Base-by-base conservation (phyloP, 2,888 invertebrate species). In the Pammene aurita region DNA sequence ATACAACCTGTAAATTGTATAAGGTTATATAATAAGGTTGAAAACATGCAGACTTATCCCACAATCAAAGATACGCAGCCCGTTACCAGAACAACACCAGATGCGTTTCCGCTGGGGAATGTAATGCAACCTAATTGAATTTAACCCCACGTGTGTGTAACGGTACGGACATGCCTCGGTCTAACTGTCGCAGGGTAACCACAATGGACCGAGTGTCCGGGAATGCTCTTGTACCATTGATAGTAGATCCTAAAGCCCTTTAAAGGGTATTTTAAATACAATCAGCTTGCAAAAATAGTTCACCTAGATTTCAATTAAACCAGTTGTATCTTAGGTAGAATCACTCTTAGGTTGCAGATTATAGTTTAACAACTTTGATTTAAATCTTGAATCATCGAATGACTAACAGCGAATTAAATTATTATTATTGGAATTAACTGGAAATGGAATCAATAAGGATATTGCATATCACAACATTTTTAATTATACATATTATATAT, bases 131-230 rank as follows among this genome's bases (percentile, higher is more conserved):
- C 71, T 72, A 72, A 72, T 72, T 72, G 69, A 72, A 70, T 72
- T 46, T 68, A 71, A 71, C 71, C 68, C 71, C 61, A 57, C 65
- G 67, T 71, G 62, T 68, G 66, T 52, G 44, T 71, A 71, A 71
- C 71, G 71, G 71, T 68, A 66, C 62, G 66, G 58, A 70, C 66
- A 63, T 61, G 69, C 66, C 69, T 35, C 44, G 67, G 48, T 70
- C 71, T 72, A 72, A 72, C 71, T 72, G 71, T 72, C 69, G 60
- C 65, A 66, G 71, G 71, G 69, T 70, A 69, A 70, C 71, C 71
- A 72, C 71, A 72, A 72, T 72, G 68, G 69, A 26, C 62, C 41
- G 66, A 58, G 65, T 69, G 55, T 57, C 52, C 66, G 68, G 66
- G 66, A 70, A 70, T 70, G 58, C 41, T 65, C 46, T 65, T 34